Base-by-base conservation (phyloP, 2,797 vertebrate species). In the Crenichthys baileyi region DNA sequence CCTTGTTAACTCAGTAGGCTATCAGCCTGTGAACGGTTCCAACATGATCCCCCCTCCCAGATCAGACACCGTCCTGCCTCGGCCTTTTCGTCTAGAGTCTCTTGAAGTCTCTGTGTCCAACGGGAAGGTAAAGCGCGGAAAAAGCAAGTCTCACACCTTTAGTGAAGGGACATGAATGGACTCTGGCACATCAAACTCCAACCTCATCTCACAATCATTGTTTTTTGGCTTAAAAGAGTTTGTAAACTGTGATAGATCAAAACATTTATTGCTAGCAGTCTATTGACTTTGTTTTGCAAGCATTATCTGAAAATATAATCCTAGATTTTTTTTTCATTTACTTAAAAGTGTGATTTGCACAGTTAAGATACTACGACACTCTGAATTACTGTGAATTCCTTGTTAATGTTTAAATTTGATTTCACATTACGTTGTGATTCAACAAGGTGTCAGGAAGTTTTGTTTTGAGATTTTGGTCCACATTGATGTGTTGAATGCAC, bases 41-140 rank as follows among this genome's bases (percentile, higher is more conserved):
- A 87, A 81, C 70, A 73, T 91, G 60, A 86, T 77, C 2, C 76
- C 79, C 0, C 9, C 85, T 0, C 82, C 90, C 46, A 83, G 81
- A 56, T 74, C 88, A 0, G 96, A 97, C 61, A 84, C 91, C 24
- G 88, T 95, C 44, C 91, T 93, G 73, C 97, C 96, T 0, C 95
- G 97, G 0, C 97, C 98, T 31, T 97, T 97, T 90, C 96, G 96
- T 56, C 94, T 97, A 0, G 96, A 97, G 90, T 95, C 97, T 0
- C 88, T 97, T 1, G 93, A 93, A 4, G 63, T 94, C 56, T 70
- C 89, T 0, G 50, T 79, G 7, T 87, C 94, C 39, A 91, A 88
- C 5, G 65, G 90, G 79, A 96, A 96, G 91, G 91, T 90, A 81
- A 96, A 91, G 89, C 94, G 94, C 60, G 97, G 96, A 87, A 97